Base-by-base conservation (phyloP, 2,113 vertebrate genomes). In the Tychaedon coryphoeus region DNA sequence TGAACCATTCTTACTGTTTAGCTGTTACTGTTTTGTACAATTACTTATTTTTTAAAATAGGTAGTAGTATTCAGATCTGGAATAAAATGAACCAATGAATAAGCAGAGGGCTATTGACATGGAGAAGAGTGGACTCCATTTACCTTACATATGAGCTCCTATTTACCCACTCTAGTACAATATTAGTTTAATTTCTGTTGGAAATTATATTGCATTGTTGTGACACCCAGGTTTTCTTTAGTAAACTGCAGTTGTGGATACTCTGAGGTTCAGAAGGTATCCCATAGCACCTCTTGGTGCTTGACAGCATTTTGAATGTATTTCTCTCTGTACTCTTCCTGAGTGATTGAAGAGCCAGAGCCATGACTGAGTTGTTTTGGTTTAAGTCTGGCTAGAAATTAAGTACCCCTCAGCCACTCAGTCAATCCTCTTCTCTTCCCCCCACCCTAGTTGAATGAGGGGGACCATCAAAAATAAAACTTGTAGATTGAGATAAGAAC, bases 381-480 rank as follows among this genome's bases (percentile, higher is more conserved):
- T 62, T 62, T 40, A 40, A 70, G 9, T 8, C 16, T n/a, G 40
- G 6, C 3, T 40, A 24, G 56, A 70, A 62, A 69, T 53, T 53
- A 62, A 19, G 5, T 29, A 29, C 19, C 13, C 31, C 11, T 25
- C 24, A 78, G 16, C n/a, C 2, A 7, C 48, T 70, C 47, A 36
- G 23, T 62, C 24, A 29, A 29, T 4, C 16, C 8, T 12, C 24
- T 45, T 54, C 12, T 34, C 40, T 28, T 45, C 1, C 9, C 5
- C 1, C 9, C 1, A 9, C 3, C 23, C 4, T 10, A 4, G 24
- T 45, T 10, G n/a, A 70, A 62, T 29, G 24, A n/a, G 17, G 10
- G 19, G 19, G 10, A 62, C 5, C 17, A 29, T 47, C 12, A 54
- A 38, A 87, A 70, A 4, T 29, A 51, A 60, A 60, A 53, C 5